These are phyloP conservation scores for Pantherophis alleghaniensis DNA, from an alignment of 2,797 vertebrate species.

Conservation along the genomic window DNA sequence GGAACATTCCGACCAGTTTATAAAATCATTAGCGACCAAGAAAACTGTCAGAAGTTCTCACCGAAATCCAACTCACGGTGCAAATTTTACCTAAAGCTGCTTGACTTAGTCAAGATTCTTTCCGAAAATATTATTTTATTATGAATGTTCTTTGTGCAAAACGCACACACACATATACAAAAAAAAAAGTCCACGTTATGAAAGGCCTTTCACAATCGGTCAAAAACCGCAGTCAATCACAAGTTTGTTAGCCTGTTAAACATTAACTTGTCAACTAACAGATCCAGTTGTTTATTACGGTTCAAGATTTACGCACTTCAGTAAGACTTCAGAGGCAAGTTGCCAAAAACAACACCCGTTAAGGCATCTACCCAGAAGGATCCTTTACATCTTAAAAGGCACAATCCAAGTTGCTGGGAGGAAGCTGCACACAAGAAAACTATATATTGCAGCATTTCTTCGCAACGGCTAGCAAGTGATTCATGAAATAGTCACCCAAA, in stretches of 20 bases:
- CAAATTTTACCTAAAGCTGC: neutral
- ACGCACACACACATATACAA: neutral
- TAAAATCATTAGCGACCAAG: conserved; percentile 28
- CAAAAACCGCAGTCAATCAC: neutral
- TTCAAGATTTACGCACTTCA: conserved; percentile 10
- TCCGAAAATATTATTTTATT: neutral
- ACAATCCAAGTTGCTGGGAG: neutral
- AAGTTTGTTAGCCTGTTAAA: conserved; percentile 23
- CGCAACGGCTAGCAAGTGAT: neutral
- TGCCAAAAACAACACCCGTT: conserved; percentile 21
- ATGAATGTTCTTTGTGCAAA: neutral
- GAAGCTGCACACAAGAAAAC: neutral
- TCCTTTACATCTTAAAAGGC: neutral
- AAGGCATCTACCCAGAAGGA: conserved; percentile 8
- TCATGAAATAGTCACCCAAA: neutral
- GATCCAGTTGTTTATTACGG: conserved; percentile 5
- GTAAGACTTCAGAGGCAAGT: neutral
- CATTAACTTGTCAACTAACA: conserved; percentile 26
- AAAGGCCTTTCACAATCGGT: neutral
- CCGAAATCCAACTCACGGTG: neutral
- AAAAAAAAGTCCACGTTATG: neutral
- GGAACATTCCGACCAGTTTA: conserved; percentile 27
- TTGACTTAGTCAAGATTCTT: neutral
- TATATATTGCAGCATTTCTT: neutral
- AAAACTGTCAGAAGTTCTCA: conserved; percentile 30